A percentile compares a stretch with the other conserved stretches of the same genome.
Evolutionary conservation across 2,888 invertebrate species (phyloP).

Genomic region (Cheilosia grossa): DNA sequence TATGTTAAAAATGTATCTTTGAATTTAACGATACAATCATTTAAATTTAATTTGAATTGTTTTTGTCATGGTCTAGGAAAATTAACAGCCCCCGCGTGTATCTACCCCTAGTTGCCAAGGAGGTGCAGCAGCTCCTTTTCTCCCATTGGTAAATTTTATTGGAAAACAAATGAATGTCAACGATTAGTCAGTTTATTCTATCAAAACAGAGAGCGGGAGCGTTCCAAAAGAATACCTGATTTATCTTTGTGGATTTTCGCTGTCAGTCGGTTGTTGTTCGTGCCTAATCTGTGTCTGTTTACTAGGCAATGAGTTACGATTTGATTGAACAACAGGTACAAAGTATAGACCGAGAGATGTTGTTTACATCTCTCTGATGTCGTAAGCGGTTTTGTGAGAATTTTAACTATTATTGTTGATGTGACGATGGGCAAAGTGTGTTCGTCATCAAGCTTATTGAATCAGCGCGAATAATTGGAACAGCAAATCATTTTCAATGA

Average conservation of each 20-base stretch:
- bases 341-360: constrained; percentile 3
- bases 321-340: constrained; percentile 46
- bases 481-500: constrained; percentile 22
- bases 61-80: constrained; percentile 34
- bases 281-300: constrained; percentile 31
- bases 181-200: constrained; percentile 1
- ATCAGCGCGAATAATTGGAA: constrained; percentile 41
- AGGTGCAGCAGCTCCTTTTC: not conserved
- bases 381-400: constrained; percentile 30
- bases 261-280: constrained; percentile 7
- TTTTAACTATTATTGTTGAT: constrained; percentile 24
- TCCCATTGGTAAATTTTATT: not conserved
- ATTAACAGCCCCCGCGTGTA: constrained; percentile 26
- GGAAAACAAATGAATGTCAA: constrained; percentile 23
- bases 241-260: constrained; percentile 30
- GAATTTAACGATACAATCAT: constrained; percentile 54
- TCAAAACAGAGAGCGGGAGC: not conserved
- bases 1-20: constrained; percentile 61
- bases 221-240: constrained; percentile 10
- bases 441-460: constrained; percentile 43
- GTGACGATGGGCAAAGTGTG: constrained; percentile 10
- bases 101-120: constrained; percentile 26
- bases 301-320: constrained; percentile 17
- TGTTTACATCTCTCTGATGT: constrained; percentile 45
- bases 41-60: constrained; percentile 12